Conservation (phyloP, 2,888 invertebrate genomes). For the Heterodera filipjevi region DNA sequence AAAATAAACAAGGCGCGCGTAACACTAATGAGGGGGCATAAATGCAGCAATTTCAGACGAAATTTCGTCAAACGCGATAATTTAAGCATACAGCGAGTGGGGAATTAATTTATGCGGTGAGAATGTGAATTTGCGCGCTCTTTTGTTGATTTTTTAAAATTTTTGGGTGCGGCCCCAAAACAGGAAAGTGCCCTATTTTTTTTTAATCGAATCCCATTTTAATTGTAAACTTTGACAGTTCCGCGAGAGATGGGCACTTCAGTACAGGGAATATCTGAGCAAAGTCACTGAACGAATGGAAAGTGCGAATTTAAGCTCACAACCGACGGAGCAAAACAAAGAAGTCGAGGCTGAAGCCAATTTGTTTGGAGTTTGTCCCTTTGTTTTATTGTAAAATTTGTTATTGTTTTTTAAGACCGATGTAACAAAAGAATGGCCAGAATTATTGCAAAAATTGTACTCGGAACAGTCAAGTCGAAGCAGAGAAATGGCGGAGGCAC, state of each 20-base stretch:
- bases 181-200: not conserved
- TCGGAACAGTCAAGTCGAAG: conserved; percentile 28
- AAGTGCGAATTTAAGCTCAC: not conserved
- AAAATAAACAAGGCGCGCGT: not conserved
- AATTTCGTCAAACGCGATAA: not conserved
- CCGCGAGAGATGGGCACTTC: conserved; percentile 26
- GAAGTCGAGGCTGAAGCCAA: not conserved
- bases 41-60: not conserved
- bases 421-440: conserved; percentile 21
- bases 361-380: not conserved
- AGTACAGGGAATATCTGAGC: conserved; percentile 14
- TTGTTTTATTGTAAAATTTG: not conserved
- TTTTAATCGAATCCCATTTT: not conserved
- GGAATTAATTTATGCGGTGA: too few relatives aligned
- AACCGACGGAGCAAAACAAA: not conserved
- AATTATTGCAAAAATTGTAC: conserved; percentile 26
- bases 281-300: conserved; percentile 14
- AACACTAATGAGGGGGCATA: not conserved
- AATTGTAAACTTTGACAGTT: conserved; percentile 19
- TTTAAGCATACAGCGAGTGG: too few relatives aligned
- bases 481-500: conserved; percentile 26
- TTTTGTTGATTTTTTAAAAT: not conserved
- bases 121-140: not conserved
- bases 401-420: not conserved
- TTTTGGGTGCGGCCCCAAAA: not conserved